These are phyloP conservation scores for Hypercompe scribonia DNA, from an alignment of 2,888 invertebrate species.

Conservation along the genomic window DNA sequence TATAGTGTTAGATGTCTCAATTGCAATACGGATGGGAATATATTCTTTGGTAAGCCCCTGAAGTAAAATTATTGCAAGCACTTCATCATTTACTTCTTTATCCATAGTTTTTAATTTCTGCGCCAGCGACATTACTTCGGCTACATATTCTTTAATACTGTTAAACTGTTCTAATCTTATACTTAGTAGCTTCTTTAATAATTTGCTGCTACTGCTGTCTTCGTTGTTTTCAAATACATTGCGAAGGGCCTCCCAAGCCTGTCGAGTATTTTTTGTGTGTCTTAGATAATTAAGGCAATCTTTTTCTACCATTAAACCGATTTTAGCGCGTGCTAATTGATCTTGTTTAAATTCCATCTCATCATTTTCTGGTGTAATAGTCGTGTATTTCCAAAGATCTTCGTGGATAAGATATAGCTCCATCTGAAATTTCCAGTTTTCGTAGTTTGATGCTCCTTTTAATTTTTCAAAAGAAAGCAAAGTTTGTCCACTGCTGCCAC, in stretches of 20 bases:
- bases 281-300: conserved; percentile 8
- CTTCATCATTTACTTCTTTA: conserved; percentile 14
- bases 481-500: not conserved
- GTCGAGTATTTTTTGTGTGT: not conserved
- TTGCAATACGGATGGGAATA: not conserved
- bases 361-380: not conserved
- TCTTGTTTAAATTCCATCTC: conserved; percentile 6
- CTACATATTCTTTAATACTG: conserved; percentile 5
- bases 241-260: conserved; percentile 9
- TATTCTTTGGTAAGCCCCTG: conserved; percentile 9
- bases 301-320: conserved; percentile 16
- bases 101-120: conserved; percentile 6
- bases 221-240: not conserved
- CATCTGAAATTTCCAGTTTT: conserved; percentile 14
- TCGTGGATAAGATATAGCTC: conserved; percentile 7
- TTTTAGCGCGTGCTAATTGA: conserved; percentile 5
- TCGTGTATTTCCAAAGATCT: conserved; percentile 14
- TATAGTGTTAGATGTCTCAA: not conserved
- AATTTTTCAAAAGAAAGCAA: conserved; percentile 9
- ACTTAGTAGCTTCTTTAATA: conserved; percentile 7
- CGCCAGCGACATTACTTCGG: not conserved
- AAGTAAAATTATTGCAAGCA: conserved; percentile 10
- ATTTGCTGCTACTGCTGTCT: not conserved
- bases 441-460: conserved; percentile 9
- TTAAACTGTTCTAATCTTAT: conserved; percentile 5